Base-by-base conservation (phyloP, 2,797 vertebrate species). In the Siniperca obscura region DNA sequence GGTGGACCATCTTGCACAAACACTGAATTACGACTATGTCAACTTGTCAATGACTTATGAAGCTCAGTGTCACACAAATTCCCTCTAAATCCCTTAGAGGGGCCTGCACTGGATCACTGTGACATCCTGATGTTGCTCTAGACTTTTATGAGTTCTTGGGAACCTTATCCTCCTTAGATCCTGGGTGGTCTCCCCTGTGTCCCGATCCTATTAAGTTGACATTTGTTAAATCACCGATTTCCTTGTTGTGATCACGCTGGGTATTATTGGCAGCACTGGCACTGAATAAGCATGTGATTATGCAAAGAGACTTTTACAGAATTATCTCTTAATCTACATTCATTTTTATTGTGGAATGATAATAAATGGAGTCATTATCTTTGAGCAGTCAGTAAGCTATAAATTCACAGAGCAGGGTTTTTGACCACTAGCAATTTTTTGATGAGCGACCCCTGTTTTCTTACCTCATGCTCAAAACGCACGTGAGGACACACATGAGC, bases 101-200 rank as follows among this genome's bases (percentile, higher is more conserved):
- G 82, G 81, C 21, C 89, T 91, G 91, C 60, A 56, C 27, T 78
- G 84, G 70, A 88, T 91, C 90, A 90, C 78, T 21, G 76, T 85
- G 86, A 91, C 87, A 87, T 86, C 48, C 46, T 80, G 48, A 86
- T 89, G 83, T 84, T 84, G n/a, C 82, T 80, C 34, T 80, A 61
- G 50, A 78, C 85, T 81, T 92, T 93, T 92, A 92, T 50, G 77
- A 83, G 77, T 81, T 84, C 72, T 82, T 59, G 25, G 73, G 81
- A 89, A 65, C 66, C 53, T 85, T 44, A 34, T 74, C 68, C 53
- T 79, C 60, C 71, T 85, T 22, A 55, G 74, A 85, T 87, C 48
- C 64, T 81, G 90, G 91, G 93, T 94, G 92, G 91, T 93, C 93
- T 84, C 60, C 65, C 74, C 59, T 65, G 9, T 69, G 36, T 86